Base-by-base conservation (phyloP, 2,113 vertebrate genomes). In the Stigmatopora nigra region DNA sequence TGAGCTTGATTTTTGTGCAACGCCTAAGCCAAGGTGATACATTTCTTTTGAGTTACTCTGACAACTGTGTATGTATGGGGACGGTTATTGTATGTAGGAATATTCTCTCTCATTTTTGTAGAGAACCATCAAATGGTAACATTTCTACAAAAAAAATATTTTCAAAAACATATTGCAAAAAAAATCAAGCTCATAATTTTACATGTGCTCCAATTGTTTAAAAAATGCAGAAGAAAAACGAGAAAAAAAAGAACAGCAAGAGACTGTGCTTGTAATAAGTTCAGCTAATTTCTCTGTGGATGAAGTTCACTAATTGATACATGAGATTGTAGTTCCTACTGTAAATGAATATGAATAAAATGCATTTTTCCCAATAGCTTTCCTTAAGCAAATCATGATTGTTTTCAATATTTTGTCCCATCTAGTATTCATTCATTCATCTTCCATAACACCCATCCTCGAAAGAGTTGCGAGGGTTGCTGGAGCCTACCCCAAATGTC, bases 321-420 rank as follows among this genome's bases (percentile, higher is more conserved):
- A 78, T 85, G 88, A 89, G 88, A 89, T 89, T 90, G 90, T 91
- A 91, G 88, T 91, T 90, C 90, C 88, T 89, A 89, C 86, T 86
- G 84, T 90, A 89, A 84, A 90, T 88, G 87, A 90, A 89, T 87
- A 87, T 85, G 86, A 88, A 88, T 89, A 90, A 91, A 90, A 89
- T 83, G 80, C 78, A 72, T 78, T 73, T 86, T 89, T 88, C 82
- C 73, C 72, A 84, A 71, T 64, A 76, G 61, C 61, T 73, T 76
- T 63, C 46, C 67, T 41, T 56, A 62, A 62, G 22, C 25, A 60
- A 80, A 82, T 83, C 11, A 61, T 57, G 15, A 55, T 31, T 36
- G 47, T 51, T 68, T 46, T 71, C 64, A 69, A 19, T 36, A n/a
- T 56, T 65, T 72, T 73, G 41, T 59, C 52, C 2, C 55, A 25